Base-by-base conservation (phyloP, 2,113 vertebrate genomes). In the Cephalopterus ornatus region DNA sequence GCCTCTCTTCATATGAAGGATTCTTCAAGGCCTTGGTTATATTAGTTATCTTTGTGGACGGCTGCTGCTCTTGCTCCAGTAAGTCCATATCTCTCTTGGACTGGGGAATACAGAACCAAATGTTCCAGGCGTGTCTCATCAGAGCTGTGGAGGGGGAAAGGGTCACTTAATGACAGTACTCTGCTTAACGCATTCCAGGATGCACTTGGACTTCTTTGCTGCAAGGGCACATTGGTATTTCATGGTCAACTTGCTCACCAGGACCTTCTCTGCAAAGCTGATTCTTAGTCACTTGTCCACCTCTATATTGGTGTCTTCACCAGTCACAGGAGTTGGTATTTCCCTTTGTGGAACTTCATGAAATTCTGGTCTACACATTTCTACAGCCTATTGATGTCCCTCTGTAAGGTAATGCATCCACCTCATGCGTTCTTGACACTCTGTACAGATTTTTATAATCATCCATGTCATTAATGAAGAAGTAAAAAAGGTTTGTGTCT, bases 361-460 rank as follows among this genome's bases (percentile, higher is more conserved):
- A 11, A 12, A 14, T 33, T 52, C 32, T 0, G 0, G 42, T 44
- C 18, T 8, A 32, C 32, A 33, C 12, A 19, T 59, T 73, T 50
- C 32, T 74, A 9, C 32, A 3, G 0, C 7, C 6, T 44, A 42
- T 30, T 21, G 10, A 68, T 16, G 39, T 37, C 6, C 12, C 30
- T 68, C 39, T 56, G 22, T 37, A n/a, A 23, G 19, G 12, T 14
- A 76, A 8, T 4, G 2, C 14, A 49, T 30, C 4, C 8, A 14
- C 37, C 6, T 42, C 32, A 24, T 21, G 5, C 5, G 28, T 61
- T 41, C 46, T 49, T 80, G 33, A 39, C 8, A 49, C 17, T 65
- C 50, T 6, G 4, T 3, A 19, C 7, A 22, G 27, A 35, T 83
- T 89, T 89, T 70, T 33, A 23, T 66, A 81, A 23, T 58, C 9